Base-by-base conservation (phyloP, 1,140 invertebrate species). In the Listronotus bonariensis region DNA sequence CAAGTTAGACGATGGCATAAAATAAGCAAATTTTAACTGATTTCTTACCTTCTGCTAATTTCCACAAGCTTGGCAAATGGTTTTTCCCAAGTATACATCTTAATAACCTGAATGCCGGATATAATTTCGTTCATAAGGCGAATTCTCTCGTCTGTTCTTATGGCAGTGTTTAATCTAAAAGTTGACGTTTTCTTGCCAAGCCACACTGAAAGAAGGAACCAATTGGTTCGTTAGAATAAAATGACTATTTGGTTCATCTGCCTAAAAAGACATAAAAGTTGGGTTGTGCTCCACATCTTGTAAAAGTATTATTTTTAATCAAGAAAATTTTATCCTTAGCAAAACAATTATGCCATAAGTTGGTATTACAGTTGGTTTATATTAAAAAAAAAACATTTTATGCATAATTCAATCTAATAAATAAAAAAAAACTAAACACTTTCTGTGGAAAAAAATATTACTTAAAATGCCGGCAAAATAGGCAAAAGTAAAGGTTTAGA, bases 31-130 rank as follows among this genome's bases (percentile, higher is more conserved):
- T 38, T 8, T 38, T 12, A 38, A 12, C 14, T 11, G 7, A 26
- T 26, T 26, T 26, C 71, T 45, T 43, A 67, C 48, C 71, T 73
- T 68, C 67, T 57, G 11, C 34, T 36, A 3, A 20, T 12, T 62
- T 65, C 52, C 11, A 68, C 67, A 10, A 72, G 38, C 62, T 64
- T 65, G 9, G 65, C 49, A 60, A 74, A 74, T 0, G 89, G 89
- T 49, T 87, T 85, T 75, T 94, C 92, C 92, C 92, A 94, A 0
- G 89, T 87, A 73, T 92, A 93, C 92, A 96, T 94, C 80, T 96
- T 97, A 48, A 80, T 36, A 36, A 36, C 34, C 11, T 36, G 34
- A 36, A 36, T 36, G 8, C 34, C 34, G 11, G 8, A 10, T 48
- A 92, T 87, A 46, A 92, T 88, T 77, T 92, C 89, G 73, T 87